Percentiles rank a stretch among this genome's conserved stretches.
These are phyloP conservation scores for Carlito syrichta DNA, from an alignment of 2,113 vertebrate genomes.

Conservation along the genomic window DNA sequence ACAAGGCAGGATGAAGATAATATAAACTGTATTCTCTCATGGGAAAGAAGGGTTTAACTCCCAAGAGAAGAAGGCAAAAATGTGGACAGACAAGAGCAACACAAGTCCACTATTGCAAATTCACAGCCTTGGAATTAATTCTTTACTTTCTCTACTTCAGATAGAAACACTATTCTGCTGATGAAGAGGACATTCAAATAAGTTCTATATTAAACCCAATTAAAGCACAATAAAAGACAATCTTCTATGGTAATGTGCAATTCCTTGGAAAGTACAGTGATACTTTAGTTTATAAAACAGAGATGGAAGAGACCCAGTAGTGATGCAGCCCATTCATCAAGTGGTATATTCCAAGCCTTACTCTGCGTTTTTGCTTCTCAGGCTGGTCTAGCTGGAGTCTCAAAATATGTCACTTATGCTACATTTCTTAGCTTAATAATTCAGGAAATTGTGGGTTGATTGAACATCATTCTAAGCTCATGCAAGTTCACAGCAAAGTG, in stretches of 20 bases:
- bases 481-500: neutral
- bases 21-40: neutral
- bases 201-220: conserved; percentile 47
- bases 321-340: conserved; percentile 39
- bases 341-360: conserved; percentile 31
- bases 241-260: conserved; percentile 40
- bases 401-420: conserved; percentile 28
- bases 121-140: neutral
- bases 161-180: conserved; percentile 26
- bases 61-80: neutral
- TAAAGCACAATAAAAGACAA: conserved; percentile 58
- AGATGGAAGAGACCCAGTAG: conserved; percentile 33
- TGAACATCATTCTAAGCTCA: conserved; percentile 7
- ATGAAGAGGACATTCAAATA: conserved; percentile 21
- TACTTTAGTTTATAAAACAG: conserved; percentile 52
- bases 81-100: neutral
- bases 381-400: conserved; percentile 2
- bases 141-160: conserved; percentile 28
- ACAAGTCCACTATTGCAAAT: neutral
- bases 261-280: conserved; percentile 28
- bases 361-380: conserved; percentile 47
- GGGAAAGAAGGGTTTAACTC: neutral
- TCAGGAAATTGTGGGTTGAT: conserved; percentile 27
- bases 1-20: neutral
- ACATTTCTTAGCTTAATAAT: conserved; percentile 60